A percentile compares a stretch with the other conserved stretches of the same genome.
phyloP scores from a whole-genome alignment of 1,140 invertebrate species.

The Papilio polytes region DNA sequence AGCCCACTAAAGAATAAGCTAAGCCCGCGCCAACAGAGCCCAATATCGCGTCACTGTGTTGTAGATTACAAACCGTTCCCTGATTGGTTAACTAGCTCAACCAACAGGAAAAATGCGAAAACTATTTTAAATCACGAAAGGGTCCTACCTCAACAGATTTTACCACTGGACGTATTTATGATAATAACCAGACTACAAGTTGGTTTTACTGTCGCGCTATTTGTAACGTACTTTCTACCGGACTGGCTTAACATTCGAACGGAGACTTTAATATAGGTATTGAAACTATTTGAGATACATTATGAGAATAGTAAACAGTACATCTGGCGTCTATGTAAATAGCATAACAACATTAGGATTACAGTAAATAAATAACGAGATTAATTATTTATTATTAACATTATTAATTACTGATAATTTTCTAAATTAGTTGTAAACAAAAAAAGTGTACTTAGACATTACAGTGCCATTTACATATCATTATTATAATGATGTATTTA shows the following conservation, averaged over 20 bases:
- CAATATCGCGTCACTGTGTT: too few relatives aligned
- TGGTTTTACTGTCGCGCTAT: neutral
- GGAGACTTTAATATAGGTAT: neutral
- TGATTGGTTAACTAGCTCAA: too few relatives aligned
- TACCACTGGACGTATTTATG: neutral
- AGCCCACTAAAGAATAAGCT: neutral
- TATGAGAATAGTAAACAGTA: neutral
- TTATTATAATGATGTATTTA: too few relatives aligned
- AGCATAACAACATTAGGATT: neutral
- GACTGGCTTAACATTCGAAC: neutral
- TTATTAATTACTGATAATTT: conserved; percentile 1
- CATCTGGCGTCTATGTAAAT: neutral
- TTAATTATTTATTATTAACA: too few relatives aligned
- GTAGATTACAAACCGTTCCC: too few relatives aligned
- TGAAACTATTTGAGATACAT: neutral
- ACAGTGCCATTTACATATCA: neutral
- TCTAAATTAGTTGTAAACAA: conserved; percentile 3
- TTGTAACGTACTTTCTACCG: neutral
- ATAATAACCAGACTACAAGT: neutral
- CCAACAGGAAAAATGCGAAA: too few relatives aligned
- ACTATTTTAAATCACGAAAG: too few relatives aligned
- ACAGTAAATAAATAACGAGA: neutral
- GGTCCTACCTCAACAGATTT: neutral
- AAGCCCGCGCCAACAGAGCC: too few relatives aligned
- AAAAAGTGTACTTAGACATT: neutral